These are phyloP conservation scores for Phocoena phocoena DNA, from an alignment of 2,113 vertebrate genomes.

Conservation along the genomic window DNA sequence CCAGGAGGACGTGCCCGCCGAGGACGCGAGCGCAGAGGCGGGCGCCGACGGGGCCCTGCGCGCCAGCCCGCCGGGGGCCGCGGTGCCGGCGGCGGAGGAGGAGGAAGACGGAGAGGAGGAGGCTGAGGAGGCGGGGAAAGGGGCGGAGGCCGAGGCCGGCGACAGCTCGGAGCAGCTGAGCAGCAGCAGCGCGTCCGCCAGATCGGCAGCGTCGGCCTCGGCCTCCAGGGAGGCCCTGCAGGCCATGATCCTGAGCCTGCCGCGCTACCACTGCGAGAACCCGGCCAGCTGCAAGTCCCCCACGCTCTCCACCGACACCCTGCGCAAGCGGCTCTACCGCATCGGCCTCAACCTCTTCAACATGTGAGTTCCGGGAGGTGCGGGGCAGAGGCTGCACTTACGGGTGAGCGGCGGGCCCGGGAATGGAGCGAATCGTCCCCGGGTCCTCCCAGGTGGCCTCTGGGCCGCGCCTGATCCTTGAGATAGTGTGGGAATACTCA, in stretches of 20 bases:
- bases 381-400: background rate
- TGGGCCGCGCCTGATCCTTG: background rate
- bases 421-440: background rate
- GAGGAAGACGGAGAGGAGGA: constrained; percentile 39
- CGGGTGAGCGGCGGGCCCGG: accelerated
- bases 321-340: constrained; percentile 97
- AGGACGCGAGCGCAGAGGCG: constrained; percentile 51
- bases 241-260: constrained; percentile 96
- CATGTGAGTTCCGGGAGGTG: constrained; percentile 87
- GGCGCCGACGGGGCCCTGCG: constrained; percentile 11
- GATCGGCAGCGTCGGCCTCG: constrained; percentile 87
- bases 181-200: constrained; percentile 92
- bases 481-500: background rate
- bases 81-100: constrained; percentile 11
- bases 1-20: constrained; percentile 33
- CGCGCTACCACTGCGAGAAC: constrained; percentile 96
- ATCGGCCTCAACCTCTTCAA: constrained; percentile 99
- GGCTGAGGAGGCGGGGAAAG: constrained; percentile 51
- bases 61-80: background rate
- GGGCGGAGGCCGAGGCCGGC: constrained; percentile 80
- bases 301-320: constrained; percentile 96
- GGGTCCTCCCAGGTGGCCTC: background rate
- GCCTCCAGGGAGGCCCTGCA: constrained; percentile 95
- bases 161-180: constrained; percentile 90
- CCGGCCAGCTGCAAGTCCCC: constrained; percentile 95